Evolutionary conservation across 2,888 invertebrate genomes (phyloP), one percentile per base, ranked within the genome.

Genomic region (Aspidiotus rigidus): DNA sequence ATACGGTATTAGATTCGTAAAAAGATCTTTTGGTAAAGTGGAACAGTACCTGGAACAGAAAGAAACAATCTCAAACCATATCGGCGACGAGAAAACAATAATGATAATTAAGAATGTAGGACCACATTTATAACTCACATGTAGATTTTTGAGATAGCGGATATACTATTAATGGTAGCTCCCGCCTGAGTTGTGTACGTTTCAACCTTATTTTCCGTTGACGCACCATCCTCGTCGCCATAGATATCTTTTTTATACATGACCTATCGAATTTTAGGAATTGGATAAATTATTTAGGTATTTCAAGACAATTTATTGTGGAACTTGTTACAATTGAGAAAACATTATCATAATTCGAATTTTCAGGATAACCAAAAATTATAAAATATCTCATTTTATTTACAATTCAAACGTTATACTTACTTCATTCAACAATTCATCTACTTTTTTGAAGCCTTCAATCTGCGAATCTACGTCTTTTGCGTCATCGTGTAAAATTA

Each of bases 1-100:
- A 63, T 79, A 78, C 0, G 87, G 86, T 2, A 83, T 80, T 53
- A 87, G 79, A 57, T 80, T 77, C 0, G 90, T 89, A 78, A 89
- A 94, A 55, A 85, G 83, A 79, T 96, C 95, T 73, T 86, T 84
- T 0, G 89, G 88, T 62, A 99, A 79, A 57, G 81, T 80, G 13
- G 81, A 79, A 77, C 93, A 95, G 78, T 99, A 99, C 72, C 83
- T 80, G n/a, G 6, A 49, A 49, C n/a, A 6, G 6, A 49, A 49
- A 3, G 2, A 49, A 13, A 13, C n/a, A n/a, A 6, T 49, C 49
- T 11, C 2, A n/a, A n/a, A 17, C 7, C 42, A 56, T 53, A 41
- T 6, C 11, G n/a, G 40, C 56, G 5, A 16, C 10, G 11, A 8
- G 39, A 66, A 15, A 3, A 17, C 3, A 28, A n/a, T 42, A 28